A percentile compares a stretch with the other conserved stretches of the same genome.
Conservation (phyloP, 1,140 invertebrate species). For the Calliopsis andreniformis region DNA sequence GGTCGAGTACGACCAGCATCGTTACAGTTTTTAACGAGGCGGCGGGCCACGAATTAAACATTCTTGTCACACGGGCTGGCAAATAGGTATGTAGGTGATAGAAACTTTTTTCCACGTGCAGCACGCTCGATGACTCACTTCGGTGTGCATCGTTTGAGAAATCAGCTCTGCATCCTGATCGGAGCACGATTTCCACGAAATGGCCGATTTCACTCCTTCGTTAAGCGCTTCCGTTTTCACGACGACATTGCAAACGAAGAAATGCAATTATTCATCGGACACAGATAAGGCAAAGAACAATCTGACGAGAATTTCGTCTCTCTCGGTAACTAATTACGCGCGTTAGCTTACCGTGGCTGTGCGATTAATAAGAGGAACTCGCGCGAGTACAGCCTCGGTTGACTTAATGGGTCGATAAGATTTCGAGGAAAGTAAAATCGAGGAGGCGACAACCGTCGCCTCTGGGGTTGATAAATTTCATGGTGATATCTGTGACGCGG, state of each 20-base stretch:
- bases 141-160: constrained; percentile 32
- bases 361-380: neutral
- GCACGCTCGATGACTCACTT: constrained; percentile 32
- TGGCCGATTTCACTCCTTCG: constrained; percentile 15
- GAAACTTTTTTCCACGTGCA: constrained; percentile 44
- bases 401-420: constrained; percentile 13
- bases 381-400: neutral
- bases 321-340: neutral
- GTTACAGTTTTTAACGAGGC: constrained; percentile 29
- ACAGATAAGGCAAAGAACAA: neutral
- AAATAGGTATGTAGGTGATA: constrained; percentile 51
- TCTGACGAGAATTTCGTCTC: neutral
- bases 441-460: neutral
- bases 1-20: neutral
- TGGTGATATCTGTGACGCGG: neutral
- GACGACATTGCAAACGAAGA: neutral
- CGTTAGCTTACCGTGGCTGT: too few species aligned
- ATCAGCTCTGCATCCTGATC: constrained; percentile 38
- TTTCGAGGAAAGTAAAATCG: neutral
- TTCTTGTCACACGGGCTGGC: constrained; percentile 21
- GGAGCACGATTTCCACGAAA: constrained; percentile 38
- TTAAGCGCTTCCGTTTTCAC: constrained; percentile 17
- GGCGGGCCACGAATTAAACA: neutral
- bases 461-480: constrained; percentile 14
- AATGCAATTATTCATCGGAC: too few species aligned